Conservation (phyloP, 2,113 vertebrate species). For the Saguinus midas region DNA sequence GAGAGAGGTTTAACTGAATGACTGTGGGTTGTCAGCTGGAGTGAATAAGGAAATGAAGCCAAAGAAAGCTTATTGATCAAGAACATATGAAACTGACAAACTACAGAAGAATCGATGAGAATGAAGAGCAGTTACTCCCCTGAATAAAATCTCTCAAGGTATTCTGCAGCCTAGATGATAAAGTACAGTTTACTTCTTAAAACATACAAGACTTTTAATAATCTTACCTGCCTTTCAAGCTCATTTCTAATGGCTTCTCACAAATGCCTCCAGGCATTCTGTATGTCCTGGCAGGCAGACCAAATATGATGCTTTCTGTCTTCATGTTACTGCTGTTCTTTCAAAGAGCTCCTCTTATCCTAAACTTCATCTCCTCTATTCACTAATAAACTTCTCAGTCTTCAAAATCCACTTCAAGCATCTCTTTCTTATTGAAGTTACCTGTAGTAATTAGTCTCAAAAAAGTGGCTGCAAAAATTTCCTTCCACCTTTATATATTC, state of each 20-base stretch:
- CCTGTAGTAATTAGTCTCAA: neutral
- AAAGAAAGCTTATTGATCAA: neutral
- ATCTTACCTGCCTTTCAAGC: neutral
- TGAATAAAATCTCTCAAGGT: neutral
- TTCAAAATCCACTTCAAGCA: neutral
- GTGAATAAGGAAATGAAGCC: constrained; percentile 10
- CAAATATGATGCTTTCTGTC: neutral
- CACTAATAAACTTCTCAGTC: neutral
- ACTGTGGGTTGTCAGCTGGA: neutral
- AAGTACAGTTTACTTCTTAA: neutral
- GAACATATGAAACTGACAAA: neutral
- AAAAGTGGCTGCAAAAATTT: neutral
- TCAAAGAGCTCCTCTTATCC: neutral
- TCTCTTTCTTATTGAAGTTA: neutral
- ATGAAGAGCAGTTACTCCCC: neutral
- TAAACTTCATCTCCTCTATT: neutral
- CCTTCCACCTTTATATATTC: neutral
- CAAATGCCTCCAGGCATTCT: neutral
- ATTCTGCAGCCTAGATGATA: neutral
- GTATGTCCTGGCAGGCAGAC: neutral
- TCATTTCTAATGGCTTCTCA: neutral
- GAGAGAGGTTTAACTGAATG: neutral
- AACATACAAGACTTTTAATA: neutral
- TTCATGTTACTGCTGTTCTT: neutral
- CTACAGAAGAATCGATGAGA: neutral